Percentiles rank a stretch among this genome's conserved stretches.
Conservation (phyloP, 2,888 invertebrate species). For the Escarpia spicata region DNA sequence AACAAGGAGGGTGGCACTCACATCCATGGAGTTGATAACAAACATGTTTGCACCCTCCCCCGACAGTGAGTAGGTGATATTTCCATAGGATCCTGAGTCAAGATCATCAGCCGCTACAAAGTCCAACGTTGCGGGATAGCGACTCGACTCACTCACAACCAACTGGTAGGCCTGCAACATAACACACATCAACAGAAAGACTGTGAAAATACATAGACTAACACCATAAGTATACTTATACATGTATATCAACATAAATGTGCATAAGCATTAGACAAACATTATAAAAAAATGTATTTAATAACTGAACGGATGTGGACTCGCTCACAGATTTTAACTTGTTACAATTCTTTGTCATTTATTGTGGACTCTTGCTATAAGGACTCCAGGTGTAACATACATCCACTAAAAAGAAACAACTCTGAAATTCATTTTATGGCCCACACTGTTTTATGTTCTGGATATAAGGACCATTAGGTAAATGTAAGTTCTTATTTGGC, state of each 20-base stretch:
- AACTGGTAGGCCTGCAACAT: not conserved
- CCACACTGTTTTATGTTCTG: too few species aligned
- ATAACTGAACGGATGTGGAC: too few species aligned
- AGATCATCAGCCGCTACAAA: not conserved
- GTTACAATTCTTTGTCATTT: not conserved
- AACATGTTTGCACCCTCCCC: not conserved
- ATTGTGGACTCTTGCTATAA: not conserved
- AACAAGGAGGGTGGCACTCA: not conserved
- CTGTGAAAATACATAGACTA: not conserved
- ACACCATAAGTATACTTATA: not conserved
- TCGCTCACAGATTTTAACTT: not conserved
- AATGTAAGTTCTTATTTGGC: too few species aligned
- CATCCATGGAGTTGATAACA: not conserved
- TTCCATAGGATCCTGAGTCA: not conserved
- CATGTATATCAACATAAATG: too few species aligned
- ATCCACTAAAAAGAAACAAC: too few species aligned
- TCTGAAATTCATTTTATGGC: too few species aligned
- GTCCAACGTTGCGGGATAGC: not conserved
- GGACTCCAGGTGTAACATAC: too few species aligned
- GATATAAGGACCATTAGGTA: too few species aligned
- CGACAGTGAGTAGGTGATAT: not conserved
- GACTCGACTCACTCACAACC: not conserved
- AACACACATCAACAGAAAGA: not conserved
- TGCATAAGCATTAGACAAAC: not conserved
- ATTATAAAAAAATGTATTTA: not conserved